Percentiles rank a stretch among this genome's conserved stretches.
Evolutionary conservation across 2,888 invertebrate genomes (phyloP).

Genomic region (Odontomyia ornata): DNA sequence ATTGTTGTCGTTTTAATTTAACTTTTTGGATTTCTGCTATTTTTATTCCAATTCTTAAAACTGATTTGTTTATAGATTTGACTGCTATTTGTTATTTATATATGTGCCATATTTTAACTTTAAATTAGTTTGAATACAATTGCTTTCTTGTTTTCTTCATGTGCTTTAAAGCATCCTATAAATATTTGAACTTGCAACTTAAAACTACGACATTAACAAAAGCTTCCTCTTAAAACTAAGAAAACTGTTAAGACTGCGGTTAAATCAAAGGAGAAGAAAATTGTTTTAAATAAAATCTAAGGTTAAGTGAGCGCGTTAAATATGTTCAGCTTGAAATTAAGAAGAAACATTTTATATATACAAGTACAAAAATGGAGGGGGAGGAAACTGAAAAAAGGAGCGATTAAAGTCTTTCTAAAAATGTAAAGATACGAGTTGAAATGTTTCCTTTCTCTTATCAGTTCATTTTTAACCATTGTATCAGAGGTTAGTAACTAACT

Average conservation of each 20-base stretch:
- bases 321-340: slow-evolving; percentile 22
- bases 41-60: background rate
- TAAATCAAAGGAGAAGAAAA: slow-evolving; percentile 9
- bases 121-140: background rate
- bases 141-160: slow-evolving; percentile 11
- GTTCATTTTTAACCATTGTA: background rate
- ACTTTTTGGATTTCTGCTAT: slow-evolving; percentile 1
- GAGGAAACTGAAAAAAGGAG: background rate
- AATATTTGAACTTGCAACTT: slow-evolving; percentile 35
- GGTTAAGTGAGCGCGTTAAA: slow-evolving; percentile 36
- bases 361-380: background rate
- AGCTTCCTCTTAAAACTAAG: slow-evolving; percentile 7
- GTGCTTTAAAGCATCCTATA: slow-evolving; percentile 25
- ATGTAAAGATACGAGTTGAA: background rate
- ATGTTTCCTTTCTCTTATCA: too few species aligned
- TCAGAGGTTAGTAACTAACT: slow-evolving; percentile 6
- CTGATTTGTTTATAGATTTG: background rate
- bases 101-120: slow-evolving; percentile 1
- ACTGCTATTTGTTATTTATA: background rate
- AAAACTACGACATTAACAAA: slow-evolving; percentile 31
- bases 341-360: background rate
- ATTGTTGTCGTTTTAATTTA: background rate
- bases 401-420: background rate
- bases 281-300: slow-evolving; percentile 31
- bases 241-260: background rate